A percentile compares a stretch with the other conserved stretches of the same genome.
These are phyloP conservation scores for Drosophila prostipennis DNA, from an alignment of 2,888 invertebrate genomes.

Conservation along the genomic window DNA sequence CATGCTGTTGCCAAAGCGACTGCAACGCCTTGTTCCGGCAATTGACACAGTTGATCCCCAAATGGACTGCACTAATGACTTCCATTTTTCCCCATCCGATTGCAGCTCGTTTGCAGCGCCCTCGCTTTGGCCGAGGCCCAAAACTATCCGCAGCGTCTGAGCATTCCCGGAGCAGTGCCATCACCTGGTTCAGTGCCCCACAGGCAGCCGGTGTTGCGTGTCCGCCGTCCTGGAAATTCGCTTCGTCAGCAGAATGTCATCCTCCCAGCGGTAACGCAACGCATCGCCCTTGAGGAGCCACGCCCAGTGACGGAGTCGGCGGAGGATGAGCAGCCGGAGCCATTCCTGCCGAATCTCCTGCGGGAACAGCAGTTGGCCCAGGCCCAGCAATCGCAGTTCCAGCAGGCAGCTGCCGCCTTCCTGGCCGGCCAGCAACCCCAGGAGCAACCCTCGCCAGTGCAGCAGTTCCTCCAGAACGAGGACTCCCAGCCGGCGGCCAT, in stretches of 20 bases:
- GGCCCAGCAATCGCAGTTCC: constrained; percentile 82
- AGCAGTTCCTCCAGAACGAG: constrained; percentile 69
- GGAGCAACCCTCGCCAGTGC: constrained; percentile 84
- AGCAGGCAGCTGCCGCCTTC: constrained; percentile 79
- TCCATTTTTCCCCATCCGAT: constrained; percentile 6
- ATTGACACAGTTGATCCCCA: constrained; percentile 13
- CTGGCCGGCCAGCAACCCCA: constrained; percentile 74
- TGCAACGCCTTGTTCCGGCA: constrained; percentile 13
- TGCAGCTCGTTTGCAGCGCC: constrained; percentile 65
- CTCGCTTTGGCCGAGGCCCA: constrained; percentile 83
- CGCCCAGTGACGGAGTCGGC: constrained; percentile 89
- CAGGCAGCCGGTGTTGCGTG: constrained; percentile 79
- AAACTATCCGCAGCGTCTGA: constrained; percentile 87
- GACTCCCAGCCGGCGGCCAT: constrained; percentile 68
- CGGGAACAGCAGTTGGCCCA: constrained; percentile 82
- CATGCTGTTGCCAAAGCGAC: constrained; percentile 9
- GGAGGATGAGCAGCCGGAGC: constrained; percentile 87
- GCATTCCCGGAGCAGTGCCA: constrained; percentile 88
- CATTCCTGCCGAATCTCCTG: constrained; percentile 85
- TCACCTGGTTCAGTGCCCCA: constrained; percentile 77
- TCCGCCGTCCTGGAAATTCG: constrained; percentile 84
- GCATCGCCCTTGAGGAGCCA: constrained; percentile 76
- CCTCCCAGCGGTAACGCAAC: constrained; percentile 84
- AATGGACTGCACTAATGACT: constrained; percentile 19
- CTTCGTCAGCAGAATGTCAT: constrained; percentile 83